Base-by-base conservation (phyloP, 2,113 vertebrate genomes). In the Orientallactaga bullata region DNA sequence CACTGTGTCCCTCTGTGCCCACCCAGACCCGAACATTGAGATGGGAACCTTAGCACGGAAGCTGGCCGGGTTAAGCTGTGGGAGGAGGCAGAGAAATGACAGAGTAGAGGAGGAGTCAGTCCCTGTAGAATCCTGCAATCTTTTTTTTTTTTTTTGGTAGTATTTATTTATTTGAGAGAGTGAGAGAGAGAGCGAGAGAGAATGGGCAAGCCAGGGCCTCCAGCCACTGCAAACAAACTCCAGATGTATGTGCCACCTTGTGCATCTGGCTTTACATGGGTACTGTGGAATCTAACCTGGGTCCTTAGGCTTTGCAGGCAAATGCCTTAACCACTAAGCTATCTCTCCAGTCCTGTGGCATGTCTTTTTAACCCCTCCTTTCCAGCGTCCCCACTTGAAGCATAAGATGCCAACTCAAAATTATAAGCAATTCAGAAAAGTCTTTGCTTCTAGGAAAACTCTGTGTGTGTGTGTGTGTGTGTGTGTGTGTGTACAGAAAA, bases 71-170 rank as follows among this genome's bases (percentile, higher is more conserved):
- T 39, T 83, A 88, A 35, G 21, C 30, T 66, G 55, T 42, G 90
- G 60, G 61, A 76, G 42, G 85, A 80, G 74, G 89, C 5, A 2
- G 79, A 24, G 30, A 24, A 51, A 71, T 21, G 39, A 37, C 0
- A 0, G 88, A 47, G 35, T 65, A 24, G 26, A 51, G 81, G 18
- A 79, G 42, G 78, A 42, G 26, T 61, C 42, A 89, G 63, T 88
- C 86, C 80, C 72, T 21, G 20, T 32, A 12, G 80, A 82, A 55
- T 72, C 78, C 91, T 94, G 93, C 76, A 91, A 88, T 47, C 42
- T 47, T 47, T 47, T 47, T 47, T 47, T 47, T 47, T 47, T 47
- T 47, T 47, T 47, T n/a, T n/a, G n/a, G 42, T 47, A 47, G 8
- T 47, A 47, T 47, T 47, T 47, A 47, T 47, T 47, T 47, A 47